phyloP scores from a whole-genome alignment of 2,797 vertebrate species.

The Notolepis coatsorum region DNA sequence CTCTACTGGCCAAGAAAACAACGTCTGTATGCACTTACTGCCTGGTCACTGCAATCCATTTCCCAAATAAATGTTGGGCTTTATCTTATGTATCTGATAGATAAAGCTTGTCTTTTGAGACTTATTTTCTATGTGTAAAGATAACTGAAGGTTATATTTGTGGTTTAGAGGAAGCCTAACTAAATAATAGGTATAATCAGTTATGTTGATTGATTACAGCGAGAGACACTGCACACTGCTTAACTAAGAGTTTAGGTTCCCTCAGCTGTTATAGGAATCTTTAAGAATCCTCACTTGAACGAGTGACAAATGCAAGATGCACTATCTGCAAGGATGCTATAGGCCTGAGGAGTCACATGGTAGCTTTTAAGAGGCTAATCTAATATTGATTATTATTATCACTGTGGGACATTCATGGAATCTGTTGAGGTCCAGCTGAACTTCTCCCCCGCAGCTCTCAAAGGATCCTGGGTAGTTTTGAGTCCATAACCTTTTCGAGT shows the following conservation, averaged over 20 bases:
- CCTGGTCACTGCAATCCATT: conserved; percentile 47
- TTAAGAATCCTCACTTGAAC: background rate
- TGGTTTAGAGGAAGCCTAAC: background rate
- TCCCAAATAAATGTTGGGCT: conserved; percentile 25
- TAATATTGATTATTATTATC: background rate
- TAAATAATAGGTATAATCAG: background rate
- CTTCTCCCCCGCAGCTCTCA: conserved; percentile 24
- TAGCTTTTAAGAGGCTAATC: background rate
- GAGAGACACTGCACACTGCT: background rate
- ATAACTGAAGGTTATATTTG: conserved; percentile 8
- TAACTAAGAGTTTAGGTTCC: background rate
- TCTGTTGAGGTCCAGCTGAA: background rate
- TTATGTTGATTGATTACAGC: background rate
- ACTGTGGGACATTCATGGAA: background rate
- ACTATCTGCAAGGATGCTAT: background rate
- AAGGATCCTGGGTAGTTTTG: conserved; percentile 29
- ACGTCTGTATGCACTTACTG: conserved; percentile 53
- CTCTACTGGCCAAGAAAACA: conserved; percentile 61
- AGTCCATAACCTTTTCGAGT: conserved; percentile 32
- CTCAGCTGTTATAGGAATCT: background rate
- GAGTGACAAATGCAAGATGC: background rate
- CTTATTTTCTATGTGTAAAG: conserved; percentile 33
- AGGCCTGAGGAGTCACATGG: background rate
- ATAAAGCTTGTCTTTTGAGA: conserved; percentile 13
- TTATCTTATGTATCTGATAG: conserved; percentile 22